Conservation (phyloP, 2,113 vertebrate species). For the Synodontis membranacea region DNA sequence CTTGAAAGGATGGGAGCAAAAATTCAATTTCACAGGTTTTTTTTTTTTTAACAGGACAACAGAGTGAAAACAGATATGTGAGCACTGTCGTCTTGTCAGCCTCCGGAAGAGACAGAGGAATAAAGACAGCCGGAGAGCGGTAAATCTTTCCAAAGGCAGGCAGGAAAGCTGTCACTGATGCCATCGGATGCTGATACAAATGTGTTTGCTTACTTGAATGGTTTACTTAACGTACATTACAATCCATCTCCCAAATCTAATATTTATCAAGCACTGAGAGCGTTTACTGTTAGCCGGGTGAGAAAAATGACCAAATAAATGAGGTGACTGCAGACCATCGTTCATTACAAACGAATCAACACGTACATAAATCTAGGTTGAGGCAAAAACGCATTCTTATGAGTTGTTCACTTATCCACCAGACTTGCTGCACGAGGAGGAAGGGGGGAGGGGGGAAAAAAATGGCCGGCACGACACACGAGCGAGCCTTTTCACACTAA, state of each 20-base stretch:
- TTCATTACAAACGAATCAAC: constrained; percentile 26
- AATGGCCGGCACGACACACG: background rate
- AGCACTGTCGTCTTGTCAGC: constrained; percentile 55
- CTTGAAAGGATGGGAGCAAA: constrained; percentile 55
- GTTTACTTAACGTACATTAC: constrained; percentile 17
- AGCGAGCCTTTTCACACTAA: constrained; percentile 25
- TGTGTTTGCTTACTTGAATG: background rate
- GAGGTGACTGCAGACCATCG: constrained; percentile 1
- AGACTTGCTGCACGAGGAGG: background rate
- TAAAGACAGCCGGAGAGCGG: constrained; percentile 36
- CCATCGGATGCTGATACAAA: constrained; percentile 12
- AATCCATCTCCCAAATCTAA: constrained; percentile 31
- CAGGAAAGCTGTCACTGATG: constrained; percentile 13
- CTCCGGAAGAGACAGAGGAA: constrained; percentile 17
- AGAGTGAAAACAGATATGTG: constrained; percentile 62
- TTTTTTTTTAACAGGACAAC: constrained; percentile 67
- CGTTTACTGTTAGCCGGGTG: background rate
- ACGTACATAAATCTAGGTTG: background rate
- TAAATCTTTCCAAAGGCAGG: constrained; percentile 39
- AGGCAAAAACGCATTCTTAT: background rate
- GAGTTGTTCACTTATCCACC: background rate
- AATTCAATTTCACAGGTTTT: constrained; percentile 79
- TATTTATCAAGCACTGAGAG: constrained; percentile 34
- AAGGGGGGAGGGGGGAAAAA: too few relatives aligned
- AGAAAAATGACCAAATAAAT: background rate